Conservation (phyloP, 2,113 vertebrate genomes). For the Syngnathoides biaculeatus region DNA sequence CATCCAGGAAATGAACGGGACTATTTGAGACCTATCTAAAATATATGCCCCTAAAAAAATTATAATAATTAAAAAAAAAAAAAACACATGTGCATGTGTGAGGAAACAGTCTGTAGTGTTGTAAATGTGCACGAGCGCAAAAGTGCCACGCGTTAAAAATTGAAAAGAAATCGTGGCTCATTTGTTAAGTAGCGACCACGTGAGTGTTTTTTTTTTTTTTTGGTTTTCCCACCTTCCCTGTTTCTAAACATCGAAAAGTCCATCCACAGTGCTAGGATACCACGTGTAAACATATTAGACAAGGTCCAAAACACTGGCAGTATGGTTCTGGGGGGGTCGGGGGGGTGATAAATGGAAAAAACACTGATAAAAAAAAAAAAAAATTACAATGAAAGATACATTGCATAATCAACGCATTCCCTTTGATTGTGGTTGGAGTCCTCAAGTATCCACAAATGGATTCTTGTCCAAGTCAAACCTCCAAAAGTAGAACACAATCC, state of each 20-base stretch:
- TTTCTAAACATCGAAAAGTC: conserved; percentile 6
- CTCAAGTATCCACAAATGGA: background rate
- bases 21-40: conserved; percentile 21
- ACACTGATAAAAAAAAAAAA: background rate
- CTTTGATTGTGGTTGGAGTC: conserved; percentile 22
- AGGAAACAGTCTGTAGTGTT: conserved; percentile 60
- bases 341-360: conserved; percentile 6
- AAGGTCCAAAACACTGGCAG: conserved; percentile 16
- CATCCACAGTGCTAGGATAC: conserved; percentile 27
- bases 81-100: background rate
- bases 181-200: conserved; percentile 7
- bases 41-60: conserved; percentile 10
- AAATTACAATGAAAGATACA: background rate
- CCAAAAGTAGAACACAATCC: background rate
- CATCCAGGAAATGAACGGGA: conserved; percentile 27
- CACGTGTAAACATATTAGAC: conserved; percentile 56
- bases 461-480: background rate
- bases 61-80: conserved; percentile 13
- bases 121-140: conserved; percentile 33
- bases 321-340: background rate
- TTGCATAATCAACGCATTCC: background rate
- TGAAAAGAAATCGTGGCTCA: conserved; percentile 17
- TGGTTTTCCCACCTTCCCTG: conserved; percentile 49
- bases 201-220: no score
- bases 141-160: conserved; percentile 49